Evolutionary conservation across 2,888 invertebrate genomes (phyloP).

Genomic region (Pseudococcus viburni): DNA sequence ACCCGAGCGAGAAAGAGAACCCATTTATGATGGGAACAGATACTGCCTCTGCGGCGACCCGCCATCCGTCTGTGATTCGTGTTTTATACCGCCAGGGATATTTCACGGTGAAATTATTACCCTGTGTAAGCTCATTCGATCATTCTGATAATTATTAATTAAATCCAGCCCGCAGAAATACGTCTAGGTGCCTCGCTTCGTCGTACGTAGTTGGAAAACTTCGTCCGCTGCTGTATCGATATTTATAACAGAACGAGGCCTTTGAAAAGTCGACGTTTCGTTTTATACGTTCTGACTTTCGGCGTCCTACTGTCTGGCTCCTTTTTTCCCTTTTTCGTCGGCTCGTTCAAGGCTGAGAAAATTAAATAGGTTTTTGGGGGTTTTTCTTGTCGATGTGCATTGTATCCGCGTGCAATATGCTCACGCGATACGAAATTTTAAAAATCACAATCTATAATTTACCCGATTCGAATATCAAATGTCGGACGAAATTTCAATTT

Average conservation of each 20-base stretch:
- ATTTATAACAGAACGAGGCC: background rate
- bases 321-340: background rate
- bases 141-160: background rate
- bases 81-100: background rate
- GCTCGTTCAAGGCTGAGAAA: background rate
- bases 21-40: background rate
- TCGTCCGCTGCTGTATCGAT: background rate
- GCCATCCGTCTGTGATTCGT: background rate
- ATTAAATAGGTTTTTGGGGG: background rate
- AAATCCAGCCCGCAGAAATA: background rate
- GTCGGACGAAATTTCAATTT: background rate
- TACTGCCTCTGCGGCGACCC: background rate
- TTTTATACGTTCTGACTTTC: background rate
- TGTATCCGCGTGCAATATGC: background rate
- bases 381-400: background rate
- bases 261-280: background rate
- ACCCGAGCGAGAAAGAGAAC: background rate
- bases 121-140: background rate
- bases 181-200: background rate
- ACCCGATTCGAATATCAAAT: background rate
- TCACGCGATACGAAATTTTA: background rate
- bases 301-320: background rate
- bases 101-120: constrained; percentile 1
- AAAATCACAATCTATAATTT: background rate
- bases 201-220: background rate